These are phyloP conservation scores for Tenualosa thibaudeaui DNA, from an alignment of 2,797 vertebrate species.

Conservation along the genomic window DNA sequence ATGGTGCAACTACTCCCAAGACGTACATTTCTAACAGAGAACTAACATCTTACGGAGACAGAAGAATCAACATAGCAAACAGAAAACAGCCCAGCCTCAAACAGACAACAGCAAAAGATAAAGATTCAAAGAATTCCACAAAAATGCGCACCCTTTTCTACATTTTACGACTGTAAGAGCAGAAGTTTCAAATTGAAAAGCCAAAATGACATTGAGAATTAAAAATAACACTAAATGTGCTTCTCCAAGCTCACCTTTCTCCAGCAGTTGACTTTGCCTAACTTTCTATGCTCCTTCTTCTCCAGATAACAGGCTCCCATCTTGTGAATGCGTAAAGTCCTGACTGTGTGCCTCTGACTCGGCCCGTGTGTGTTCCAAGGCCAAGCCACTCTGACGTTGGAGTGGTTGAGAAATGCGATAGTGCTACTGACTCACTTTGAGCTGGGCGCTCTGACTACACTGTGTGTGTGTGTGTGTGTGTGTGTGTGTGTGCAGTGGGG, in stretches of 20 bases:
- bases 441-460: slow-evolving; percentile 58
- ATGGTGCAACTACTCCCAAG: background rate
- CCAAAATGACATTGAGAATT: too few relatives aligned
- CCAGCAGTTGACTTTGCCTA: slow-evolving; percentile 75
- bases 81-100: background rate
- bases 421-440: slow-evolving; percentile 50
- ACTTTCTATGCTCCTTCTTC: slow-evolving; percentile 74
- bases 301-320: slow-evolving; percentile 81
- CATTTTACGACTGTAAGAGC: too few relatives aligned
- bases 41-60: background rate
- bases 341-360: slow-evolving; percentile 31
- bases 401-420: slow-evolving; percentile 56
- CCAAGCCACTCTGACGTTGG: slow-evolving; percentile 57
- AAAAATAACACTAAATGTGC: background rate
- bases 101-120: background rate
- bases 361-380: slow-evolving; percentile 48
- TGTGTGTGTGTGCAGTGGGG: slow-evolving; percentile 27
- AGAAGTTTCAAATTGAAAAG: slow-evolving; percentile 50
- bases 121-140: background rate
- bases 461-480: slow-evolving; percentile 41
- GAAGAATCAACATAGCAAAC: background rate
- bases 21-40: background rate
- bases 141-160: too few relatives aligned
- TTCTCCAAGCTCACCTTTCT: slow-evolving; percentile 70
- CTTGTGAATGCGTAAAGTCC: slow-evolving; percentile 59